Evolutionary conservation across 2,113 vertebrate genomes (phyloP), one percentile per base, ranked within the genome.

Genomic region (Cyprinodon tularosa): DNA sequence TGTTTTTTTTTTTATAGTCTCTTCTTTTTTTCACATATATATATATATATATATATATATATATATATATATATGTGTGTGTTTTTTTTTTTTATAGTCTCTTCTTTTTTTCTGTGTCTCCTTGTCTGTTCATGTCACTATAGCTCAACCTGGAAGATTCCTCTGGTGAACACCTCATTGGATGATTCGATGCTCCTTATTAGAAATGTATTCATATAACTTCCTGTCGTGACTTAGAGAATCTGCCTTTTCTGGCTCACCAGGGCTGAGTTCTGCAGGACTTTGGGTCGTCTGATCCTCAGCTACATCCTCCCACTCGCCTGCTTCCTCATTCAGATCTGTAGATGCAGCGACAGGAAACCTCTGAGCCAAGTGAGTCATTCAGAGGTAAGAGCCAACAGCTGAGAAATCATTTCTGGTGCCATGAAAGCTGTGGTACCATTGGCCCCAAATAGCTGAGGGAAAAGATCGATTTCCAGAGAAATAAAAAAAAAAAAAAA

Each of bases 311-410:
- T 84, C 73, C 72, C 37, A 63, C 71, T 73, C n/a, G 11, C 60
- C 68, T 7, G 22, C 62, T 62, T 76, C 71, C 45, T 44, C 74
- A 20, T 76, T 84, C 71, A 87, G 20, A 74, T 66, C 81, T 86
- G 72, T 13, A 29, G 48, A 67, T 60, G 45, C 9, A 38, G 68
- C 13, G 12, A 38, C 68, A 59, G 76, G 76, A 88, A 83, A 10
- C 29, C 61, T 42, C 57, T 40, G 73, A 80, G 86, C 61, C 74
- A 62, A 72, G 68, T 75, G 86, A 89, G 77, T 86, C 82, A 86
- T 15, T 0, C 38, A 82, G 76, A 73, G 78, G 81, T 74, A 22
- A 79, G 80, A 67, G 47, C 3, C 3, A 66, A n/a, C 74, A 68
- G 78, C 48, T 2, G 70, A 66, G 50, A 53, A 14, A 64, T 80